Conservation (phyloP, 1,140 invertebrate species). For the Grapholita molesta region DNA sequence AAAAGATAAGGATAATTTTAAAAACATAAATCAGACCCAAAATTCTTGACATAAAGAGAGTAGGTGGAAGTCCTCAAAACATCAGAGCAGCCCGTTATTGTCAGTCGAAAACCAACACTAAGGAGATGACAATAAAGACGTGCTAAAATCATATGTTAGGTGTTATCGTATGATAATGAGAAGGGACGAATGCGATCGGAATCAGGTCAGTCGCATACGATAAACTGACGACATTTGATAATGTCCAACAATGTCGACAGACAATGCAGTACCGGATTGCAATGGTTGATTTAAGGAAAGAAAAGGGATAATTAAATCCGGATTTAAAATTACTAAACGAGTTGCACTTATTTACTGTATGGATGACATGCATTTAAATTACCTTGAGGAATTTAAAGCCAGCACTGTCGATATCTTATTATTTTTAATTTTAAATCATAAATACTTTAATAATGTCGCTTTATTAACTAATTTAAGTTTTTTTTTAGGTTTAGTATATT, state of each 20-base stretch:
- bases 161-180: constrained; percentile 49
- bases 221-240: constrained; percentile 7
- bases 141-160: constrained; percentile 24
- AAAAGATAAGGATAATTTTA: neutral
- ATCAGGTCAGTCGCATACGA: constrained; percentile 56
- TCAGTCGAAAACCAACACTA: constrained; percentile 37
- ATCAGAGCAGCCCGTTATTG: neutral
- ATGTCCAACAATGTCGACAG: neutral
- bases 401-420: too few relatives aligned
- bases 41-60: constrained; percentile 45
- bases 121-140: constrained; percentile 9
- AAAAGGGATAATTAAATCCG: too few relatives aligned
- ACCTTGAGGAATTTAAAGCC: too few relatives aligned
- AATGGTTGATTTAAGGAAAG: neutral
- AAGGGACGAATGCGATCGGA: constrained; percentile 47
- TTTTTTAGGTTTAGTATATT: too few relatives aligned
- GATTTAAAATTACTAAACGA: neutral
- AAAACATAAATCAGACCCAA: neutral
- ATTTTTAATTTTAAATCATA: too few relatives aligned
- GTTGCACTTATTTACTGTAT: too few relatives aligned
- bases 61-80: constrained; percentile 34
- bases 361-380: too few relatives aligned
- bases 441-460: too few relatives aligned
- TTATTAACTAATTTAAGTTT: too few relatives aligned
- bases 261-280: neutral